Percentiles rank a stretch among this genome's conserved stretches.
Conservation (phyloP, 2,113 vertebrate species). For the Scortum barcoo region DNA sequence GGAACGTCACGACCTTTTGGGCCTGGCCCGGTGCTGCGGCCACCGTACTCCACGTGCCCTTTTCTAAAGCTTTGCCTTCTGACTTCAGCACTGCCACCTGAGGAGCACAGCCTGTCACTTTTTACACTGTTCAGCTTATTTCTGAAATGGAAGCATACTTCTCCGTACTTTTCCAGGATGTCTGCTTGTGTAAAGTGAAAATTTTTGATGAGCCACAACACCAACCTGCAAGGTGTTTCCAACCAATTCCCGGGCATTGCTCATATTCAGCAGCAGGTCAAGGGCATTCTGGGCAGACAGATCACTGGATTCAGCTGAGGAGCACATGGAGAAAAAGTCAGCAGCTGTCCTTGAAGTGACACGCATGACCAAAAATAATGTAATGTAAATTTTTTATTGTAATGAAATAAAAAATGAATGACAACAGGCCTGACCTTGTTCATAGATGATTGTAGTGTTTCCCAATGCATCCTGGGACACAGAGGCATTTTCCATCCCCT, state of each 20-base stretch:
- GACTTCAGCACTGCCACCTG: constrained; percentile 90
- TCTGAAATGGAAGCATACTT: neutral
- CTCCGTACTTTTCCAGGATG: no score
- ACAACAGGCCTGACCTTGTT: constrained; percentile 85
- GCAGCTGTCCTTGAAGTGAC: neutral
- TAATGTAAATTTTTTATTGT: no score
- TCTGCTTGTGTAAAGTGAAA: neutral
- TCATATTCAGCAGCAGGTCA: constrained; percentile 96
- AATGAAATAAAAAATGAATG: neutral
- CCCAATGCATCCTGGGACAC: constrained; percentile 87
- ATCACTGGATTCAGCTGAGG: constrained; percentile 85
- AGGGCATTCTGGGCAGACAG: constrained; percentile 93
- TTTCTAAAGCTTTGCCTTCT: constrained; percentile 81
- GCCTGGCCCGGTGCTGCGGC: constrained; percentile 63
- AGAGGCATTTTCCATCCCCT: constrained; percentile 82
- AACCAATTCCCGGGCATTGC: constrained; percentile 89
- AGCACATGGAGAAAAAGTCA: constrained; percentile 43
- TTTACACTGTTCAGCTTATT: neutral
- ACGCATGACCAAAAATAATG: neutral
- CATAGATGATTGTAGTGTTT: constrained; percentile 94
- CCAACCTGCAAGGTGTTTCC: constrained; percentile 89
- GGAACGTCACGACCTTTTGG: constrained; percentile 91
- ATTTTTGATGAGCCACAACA: neutral
- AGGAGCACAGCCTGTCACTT: neutral
- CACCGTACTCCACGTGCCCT: constrained; percentile 67